Base-by-base conservation (phyloP, 30 jellyfish, hydroid and myxozoan genomes). In the Aurelia aurita complex sp. Pacific region DNA sequence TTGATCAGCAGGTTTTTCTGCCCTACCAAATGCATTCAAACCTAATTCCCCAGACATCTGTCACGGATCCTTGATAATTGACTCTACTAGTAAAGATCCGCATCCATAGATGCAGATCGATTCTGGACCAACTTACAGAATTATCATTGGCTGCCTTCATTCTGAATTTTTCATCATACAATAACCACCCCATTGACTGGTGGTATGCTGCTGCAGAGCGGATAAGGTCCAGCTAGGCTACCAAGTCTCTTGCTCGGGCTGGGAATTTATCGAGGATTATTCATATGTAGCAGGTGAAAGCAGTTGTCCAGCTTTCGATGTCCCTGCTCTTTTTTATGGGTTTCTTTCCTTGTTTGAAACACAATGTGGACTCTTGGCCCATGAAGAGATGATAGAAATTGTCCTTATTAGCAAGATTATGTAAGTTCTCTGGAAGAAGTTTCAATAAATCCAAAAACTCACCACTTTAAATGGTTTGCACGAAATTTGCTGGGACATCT, bases 121-220 rank as follows among this genome's bases (percentile, higher is more conserved):
- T 10, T 43, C 11, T 6, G 13, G 35, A 17, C 80, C 80, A 69
- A 18, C 59, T 69, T 12, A 69, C 42, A 9, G 55, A 18, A 8
- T 69, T 69, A 18, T 69, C 60, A 59, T 69, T 69, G 60, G 80
- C 80, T 69, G 80, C 80, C 35, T 69, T 69, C 59, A 69, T 57
- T 11, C 80, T 10, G 59, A 69, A 69, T 35, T 69, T 69, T 17
- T 23, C 29, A 23, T 23, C 29, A 23, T 23, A 23, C 29, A 23
- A 23, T 23, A 23, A 23, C 29, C 29, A 23, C 29, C 29, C 29
- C 29, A 23, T 23, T 23, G 29, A 23, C 29, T 23, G 29, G 29
- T 23, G 29, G 23, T 0, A 18, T 9, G 61, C 17, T 19, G 80
- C 80, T 6, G 80, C 60, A 36, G 23, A 69, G 19, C 80, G 60